Conservation (phyloP, 2,888 invertebrate genomes). For the Hyposoter dolosus region DNA sequence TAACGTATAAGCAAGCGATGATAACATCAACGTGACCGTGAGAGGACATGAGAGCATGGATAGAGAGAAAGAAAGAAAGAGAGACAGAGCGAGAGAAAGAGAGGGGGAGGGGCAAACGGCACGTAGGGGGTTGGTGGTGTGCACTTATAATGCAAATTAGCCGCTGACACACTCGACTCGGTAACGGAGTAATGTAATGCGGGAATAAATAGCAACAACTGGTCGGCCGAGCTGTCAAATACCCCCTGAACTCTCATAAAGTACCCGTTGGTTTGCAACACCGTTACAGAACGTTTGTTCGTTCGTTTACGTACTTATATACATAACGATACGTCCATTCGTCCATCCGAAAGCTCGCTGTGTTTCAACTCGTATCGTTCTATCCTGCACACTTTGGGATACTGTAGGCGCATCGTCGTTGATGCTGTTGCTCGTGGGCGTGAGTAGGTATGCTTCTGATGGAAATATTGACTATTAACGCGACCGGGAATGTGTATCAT, state of each 20-base stretch:
- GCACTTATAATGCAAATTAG: slow-evolving; percentile 85
- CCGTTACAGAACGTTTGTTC: slow-evolving; percentile 53
- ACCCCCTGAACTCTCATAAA: slow-evolving; percentile 83
- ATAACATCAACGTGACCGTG: slow-evolving; percentile 79
- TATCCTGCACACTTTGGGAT: slow-evolving; percentile 30
- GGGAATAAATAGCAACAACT: slow-evolving; percentile 85
- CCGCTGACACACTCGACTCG: slow-evolving; percentile 82
- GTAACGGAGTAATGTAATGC: slow-evolving; percentile 84
- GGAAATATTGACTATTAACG: slow-evolving; percentile 85
- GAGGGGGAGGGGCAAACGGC: slow-evolving; percentile 28
- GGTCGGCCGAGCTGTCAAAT: slow-evolving; percentile 84
- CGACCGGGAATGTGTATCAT: slow-evolving; percentile 84
- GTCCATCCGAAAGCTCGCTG: slow-evolving; percentile 64
- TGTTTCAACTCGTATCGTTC: slow-evolving; percentile 32
- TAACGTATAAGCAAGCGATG: slow-evolving; percentile 82
- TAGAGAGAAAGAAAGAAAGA: slow-evolving; percentile 42
- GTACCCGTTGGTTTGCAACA: slow-evolving; percentile 77
- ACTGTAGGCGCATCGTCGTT: slow-evolving; percentile 11
- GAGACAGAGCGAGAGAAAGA: slow-evolving; percentile 1
- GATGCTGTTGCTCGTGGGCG: slow-evolving; percentile 79
- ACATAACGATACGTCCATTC: slow-evolving; percentile 55
- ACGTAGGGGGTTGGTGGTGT: slow-evolving; percentile 34
- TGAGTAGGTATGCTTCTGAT: slow-evolving; percentile 84
- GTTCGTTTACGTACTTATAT: slow-evolving; percentile 30
- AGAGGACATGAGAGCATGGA: slow-evolving; percentile 26